phyloP scores from a whole-genome alignment of 2,888 invertebrate genomes.

The Eulithis testata region DNA sequence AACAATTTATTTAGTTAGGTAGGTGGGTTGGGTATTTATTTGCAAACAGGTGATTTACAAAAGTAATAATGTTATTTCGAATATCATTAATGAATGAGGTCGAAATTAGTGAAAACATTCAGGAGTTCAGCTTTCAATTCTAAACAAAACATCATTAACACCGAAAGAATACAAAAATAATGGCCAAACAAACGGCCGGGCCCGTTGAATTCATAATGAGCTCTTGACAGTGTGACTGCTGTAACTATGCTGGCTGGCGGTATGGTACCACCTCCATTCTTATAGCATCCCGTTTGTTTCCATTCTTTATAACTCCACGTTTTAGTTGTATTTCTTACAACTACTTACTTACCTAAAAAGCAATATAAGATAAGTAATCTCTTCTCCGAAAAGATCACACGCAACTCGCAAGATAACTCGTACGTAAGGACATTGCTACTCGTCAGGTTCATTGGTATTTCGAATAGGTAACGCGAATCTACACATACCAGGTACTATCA shows the following conservation, averaged over 20 bases:
- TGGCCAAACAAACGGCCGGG: conserved; percentile 2
- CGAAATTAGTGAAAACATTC: conserved; percentile 5
- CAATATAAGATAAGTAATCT: no score
- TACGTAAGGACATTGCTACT: no score
- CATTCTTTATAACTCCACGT: not conserved
- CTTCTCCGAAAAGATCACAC: no score
- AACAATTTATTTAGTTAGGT: no score
- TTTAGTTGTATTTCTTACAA: not conserved
- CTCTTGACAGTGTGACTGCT: not conserved
- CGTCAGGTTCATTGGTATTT: no score
- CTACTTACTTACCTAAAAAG: no score
- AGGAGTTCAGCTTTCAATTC: not conserved
- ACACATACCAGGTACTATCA: no score
- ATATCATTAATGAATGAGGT: not conserved
- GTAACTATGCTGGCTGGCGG: not conserved
- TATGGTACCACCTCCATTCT: not conserved
- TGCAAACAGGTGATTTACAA: no score
- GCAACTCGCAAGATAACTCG: no score
- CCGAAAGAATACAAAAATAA: conserved; percentile 9
- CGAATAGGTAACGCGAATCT: no score
- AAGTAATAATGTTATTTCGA: not conserved
- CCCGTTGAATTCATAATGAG: conserved; percentile 3
- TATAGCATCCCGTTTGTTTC: not conserved
- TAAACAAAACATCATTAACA: conserved; percentile 6
- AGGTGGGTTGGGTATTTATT: no score